These are phyloP conservation scores for Gambusia affinis DNA, from an alignment of 2,113 vertebrate species.

Conservation along the genomic window DNA sequence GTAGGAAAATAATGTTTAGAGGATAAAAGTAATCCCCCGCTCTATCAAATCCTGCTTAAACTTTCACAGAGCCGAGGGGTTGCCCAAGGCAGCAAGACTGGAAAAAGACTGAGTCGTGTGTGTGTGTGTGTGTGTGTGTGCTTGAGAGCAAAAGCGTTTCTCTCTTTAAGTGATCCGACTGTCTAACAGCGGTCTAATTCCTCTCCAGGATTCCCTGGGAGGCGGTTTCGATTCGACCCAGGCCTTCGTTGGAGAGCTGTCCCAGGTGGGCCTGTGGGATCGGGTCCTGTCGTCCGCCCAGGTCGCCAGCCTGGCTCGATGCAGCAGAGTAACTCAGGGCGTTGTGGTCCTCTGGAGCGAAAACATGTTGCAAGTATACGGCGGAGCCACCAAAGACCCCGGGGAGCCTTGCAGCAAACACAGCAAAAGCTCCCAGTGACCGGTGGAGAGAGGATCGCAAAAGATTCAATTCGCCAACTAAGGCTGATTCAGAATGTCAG, in stretches of 20 bases:
- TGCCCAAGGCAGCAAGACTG: neutral
- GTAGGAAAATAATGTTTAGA: too few species aligned
- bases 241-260: slow-evolving; percentile 92
- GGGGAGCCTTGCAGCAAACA: slow-evolving; percentile 87
- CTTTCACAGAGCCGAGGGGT: neutral
- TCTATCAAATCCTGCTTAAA: neutral
- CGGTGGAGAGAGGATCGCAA: neutral
- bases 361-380: slow-evolving; percentile 85
- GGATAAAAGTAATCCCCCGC: too few species aligned
- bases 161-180: slow-evolving; percentile 2
- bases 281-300: slow-evolving; percentile 84
- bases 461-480: slow-evolving; percentile 11
- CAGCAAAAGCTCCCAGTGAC: slow-evolving; percentile 77
- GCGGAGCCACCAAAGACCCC: slow-evolving; percentile 86
- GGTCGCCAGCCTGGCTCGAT: slow-evolving; percentile 89
- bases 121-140: too few species aligned
- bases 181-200: neutral
- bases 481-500: neutral
- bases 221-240: slow-evolving; percentile 94
- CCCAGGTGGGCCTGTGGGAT: slow-evolving; percentile 94
- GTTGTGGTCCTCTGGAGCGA: slow-evolving; percentile 90
- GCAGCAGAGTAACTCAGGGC: slow-evolving; percentile 84
- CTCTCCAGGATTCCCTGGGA: slow-evolving; percentile 83
- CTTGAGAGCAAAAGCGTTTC: neutral
- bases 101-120: neutral